These are phyloP conservation scores for Thamnophis sirtalis DNA, from an alignment of 2,113 vertebrate genomes.

Conservation along the genomic window DNA sequence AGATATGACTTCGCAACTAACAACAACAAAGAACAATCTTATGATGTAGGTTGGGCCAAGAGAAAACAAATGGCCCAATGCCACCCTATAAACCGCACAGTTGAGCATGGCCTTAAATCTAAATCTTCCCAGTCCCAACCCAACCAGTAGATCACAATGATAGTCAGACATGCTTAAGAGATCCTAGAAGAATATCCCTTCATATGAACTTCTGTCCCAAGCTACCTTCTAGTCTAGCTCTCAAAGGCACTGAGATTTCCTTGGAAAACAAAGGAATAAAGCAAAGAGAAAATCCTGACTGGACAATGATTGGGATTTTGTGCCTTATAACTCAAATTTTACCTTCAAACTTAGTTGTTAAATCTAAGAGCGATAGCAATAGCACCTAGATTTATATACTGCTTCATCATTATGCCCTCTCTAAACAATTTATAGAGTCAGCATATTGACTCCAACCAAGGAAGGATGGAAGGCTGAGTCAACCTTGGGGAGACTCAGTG, in stretches of 20 bases:
- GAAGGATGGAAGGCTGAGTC: no score
- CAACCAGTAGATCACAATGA: not conserved
- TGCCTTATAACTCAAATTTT: constrained; percentile 3
- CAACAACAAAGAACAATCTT: not conserved
- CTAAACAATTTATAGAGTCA: not conserved
- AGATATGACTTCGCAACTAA: no score
- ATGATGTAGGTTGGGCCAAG: not conserved
- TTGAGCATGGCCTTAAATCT: not conserved
- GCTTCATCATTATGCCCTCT: not conserved
- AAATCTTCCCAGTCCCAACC: not conserved
- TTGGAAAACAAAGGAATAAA: not conserved
- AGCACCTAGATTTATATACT: not conserved
- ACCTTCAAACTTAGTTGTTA: not conserved
- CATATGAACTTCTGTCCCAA: not conserved
- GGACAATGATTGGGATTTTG: not conserved
- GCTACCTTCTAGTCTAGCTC: not conserved
- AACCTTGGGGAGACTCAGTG: no score
- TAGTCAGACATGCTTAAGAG: not conserved
- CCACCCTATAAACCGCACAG: not conserved
- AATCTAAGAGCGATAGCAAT: not conserved
- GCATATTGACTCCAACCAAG: not conserved
- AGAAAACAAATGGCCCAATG: not conserved
- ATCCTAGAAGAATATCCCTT: not conserved
- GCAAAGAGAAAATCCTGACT: not conserved
- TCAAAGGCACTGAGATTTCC: not conserved